Base-by-base conservation (phyloP, 2,113 vertebrate genomes). In the Athene noctua region DNA sequence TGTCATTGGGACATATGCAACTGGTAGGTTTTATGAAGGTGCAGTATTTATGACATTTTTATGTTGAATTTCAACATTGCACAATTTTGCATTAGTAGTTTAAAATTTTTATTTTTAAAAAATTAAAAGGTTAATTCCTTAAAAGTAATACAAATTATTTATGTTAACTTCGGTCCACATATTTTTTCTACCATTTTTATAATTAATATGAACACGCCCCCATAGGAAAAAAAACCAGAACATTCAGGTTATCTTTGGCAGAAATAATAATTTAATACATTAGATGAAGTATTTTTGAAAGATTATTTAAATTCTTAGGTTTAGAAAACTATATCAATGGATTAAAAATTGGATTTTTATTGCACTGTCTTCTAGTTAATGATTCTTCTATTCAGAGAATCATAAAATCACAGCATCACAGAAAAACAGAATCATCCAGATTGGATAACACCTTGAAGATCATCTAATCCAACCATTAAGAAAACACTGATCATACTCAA, bases 201-300 rank as follows among this genome's bases (percentile, higher is more conserved):
- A 51, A n/a, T 44, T 51, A 65, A 55, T n/a, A 7, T 46, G 29
- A 81, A 71, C n/a, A 34, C 4, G 5, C 0, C 1, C 6, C 1
- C n/a, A 3, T 15, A 59, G 26, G 25, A 30, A 65, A 67, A 30
- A 63, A 13, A 2, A 0, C 0, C 8, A 44, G 5, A 68, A 20
- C 5, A 49, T 38, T 67, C 26, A 34, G 32, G 61, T 70, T 46
- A 15, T 42, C 38, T 63, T 70, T 52, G 6, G 6, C 2, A 88
- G 36, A 83, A 63, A 59, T 22, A 3, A 6, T 23, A 36, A 74
- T 52, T 40, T 26, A 57, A 18, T 72, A 32, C 16, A 73, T 63
- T 15, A 72, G 3, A 65, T 42, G 2, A 4, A 70, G 22, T 65
- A 40, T 1, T 78, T 77, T 77, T 13, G 26, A 73, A 84, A 55